Conservation (phyloP, 2,113 vertebrate genomes). For the Origma solitaria region DNA sequence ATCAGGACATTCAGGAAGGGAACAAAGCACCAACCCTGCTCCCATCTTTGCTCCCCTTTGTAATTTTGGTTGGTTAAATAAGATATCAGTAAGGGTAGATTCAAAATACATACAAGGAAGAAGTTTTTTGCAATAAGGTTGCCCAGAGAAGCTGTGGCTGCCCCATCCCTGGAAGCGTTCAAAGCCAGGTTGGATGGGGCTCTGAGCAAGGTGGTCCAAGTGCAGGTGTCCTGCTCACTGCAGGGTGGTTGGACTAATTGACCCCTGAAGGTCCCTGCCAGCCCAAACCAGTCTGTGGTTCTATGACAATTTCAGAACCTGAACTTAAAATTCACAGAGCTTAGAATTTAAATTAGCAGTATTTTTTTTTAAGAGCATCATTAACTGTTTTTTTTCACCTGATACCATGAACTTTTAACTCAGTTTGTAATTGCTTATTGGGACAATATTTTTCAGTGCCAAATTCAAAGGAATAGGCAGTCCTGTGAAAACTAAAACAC, state of each 20-base stretch:
- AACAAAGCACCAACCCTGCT: neutral
- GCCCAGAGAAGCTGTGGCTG: neutral
- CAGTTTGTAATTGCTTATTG: neutral
- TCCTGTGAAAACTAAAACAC: neutral
- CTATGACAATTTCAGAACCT: neutral
- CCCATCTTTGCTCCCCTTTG: neutral
- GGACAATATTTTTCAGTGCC: neutral
- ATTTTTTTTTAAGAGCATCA: neutral
- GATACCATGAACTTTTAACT: neutral
- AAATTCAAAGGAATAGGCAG: neutral
- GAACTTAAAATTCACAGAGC: accelerated
- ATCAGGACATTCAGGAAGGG: neutral
- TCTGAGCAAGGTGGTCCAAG: neutral
- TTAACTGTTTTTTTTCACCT: neutral
- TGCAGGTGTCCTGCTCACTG: neutral
- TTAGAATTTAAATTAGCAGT: neutral
- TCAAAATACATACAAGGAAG: neutral
- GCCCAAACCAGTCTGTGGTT: neutral
- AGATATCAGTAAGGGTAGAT: neutral
- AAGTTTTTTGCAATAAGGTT: neutral
- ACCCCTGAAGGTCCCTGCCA: neutral
- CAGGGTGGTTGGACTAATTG: neutral
- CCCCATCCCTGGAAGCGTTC: neutral
- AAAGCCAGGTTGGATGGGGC: neutral
- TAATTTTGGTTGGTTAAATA: neutral